Conservation (phyloP, 2,888 invertebrate genomes). For the Heliconius cydno region DNA sequence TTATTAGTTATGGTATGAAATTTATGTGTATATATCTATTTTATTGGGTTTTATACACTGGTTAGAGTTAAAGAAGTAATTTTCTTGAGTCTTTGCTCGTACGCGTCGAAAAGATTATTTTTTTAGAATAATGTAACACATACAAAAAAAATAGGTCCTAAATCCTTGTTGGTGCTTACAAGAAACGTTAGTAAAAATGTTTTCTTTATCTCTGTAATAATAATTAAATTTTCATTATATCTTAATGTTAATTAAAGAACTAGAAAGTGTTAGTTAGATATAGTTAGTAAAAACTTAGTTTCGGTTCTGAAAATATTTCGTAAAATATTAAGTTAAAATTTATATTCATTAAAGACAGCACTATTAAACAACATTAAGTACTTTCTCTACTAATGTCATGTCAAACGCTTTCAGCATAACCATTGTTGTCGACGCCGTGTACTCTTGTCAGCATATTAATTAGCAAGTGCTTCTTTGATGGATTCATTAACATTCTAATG, state of each 20-base stretch:
- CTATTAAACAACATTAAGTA: not conserved
- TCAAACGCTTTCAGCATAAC: conserved; percentile 26
- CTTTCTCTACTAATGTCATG: conserved; percentile 31
- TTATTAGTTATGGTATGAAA: too few species aligned
- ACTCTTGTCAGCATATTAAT: conserved; percentile 44
- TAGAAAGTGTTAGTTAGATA: too few species aligned
- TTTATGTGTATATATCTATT: not conserved
- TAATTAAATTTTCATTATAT: too few species aligned
- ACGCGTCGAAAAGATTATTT: not conserved
- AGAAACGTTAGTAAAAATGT: too few species aligned
- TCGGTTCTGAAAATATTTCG: not conserved
- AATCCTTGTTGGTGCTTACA: too few species aligned
- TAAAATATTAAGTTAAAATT: not conserved
- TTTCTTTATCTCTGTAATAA: too few species aligned
- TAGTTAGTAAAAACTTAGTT: not conserved
- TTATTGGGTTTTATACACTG: not conserved
- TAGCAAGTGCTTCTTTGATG: conserved; percentile 27
- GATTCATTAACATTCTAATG: not conserved
- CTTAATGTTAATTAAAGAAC: too few species aligned
- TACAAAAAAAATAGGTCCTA: not conserved
- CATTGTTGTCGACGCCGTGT: conserved; percentile 23
- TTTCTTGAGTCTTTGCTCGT: not conserved
- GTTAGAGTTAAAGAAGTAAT: not conserved
- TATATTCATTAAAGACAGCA: not conserved
- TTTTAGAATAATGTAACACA: too few species aligned